Evolutionary conservation across 2,797 vertebrate genomes (phyloP), one percentile per base, ranked within the genome.

Genomic region (Periophthalmus magnuspinnatus): DNA sequence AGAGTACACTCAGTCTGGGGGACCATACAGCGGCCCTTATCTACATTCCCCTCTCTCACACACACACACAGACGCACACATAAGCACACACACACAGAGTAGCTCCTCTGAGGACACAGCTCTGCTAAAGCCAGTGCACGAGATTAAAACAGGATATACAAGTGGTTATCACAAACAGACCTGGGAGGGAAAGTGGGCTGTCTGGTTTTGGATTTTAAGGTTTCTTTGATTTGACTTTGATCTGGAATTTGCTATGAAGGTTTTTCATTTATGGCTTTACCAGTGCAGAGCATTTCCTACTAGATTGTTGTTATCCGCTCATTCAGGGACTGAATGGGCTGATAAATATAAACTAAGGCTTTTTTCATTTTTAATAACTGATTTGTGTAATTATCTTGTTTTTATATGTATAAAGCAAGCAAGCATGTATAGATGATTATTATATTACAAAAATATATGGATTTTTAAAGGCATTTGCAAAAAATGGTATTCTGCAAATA

Each of bases 51-150:
- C 28, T 28, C 28, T 28, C 28, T 28, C 28, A 28, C 28, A 28
- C 28, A 3, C 28, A 3, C 28, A 28, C 28, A 3, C 28, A 28
- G 28, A 3, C 28, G 3, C 28, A 28, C 28, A 28, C 28, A 28
- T 28, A 28, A 28, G 28, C 28, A 28, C 28, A 28, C 28, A 28
- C 76, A 78, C 64, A 22, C 54, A 58, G 59, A 76, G 83, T 81
- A 72, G 80, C 80, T 88, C 80, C 75, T 86, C 79, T 72, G 69
- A 82, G 74, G 76, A 84, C 67, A 54, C 72, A 64, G 73, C 79
- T 87, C 76, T 52, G 34, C 36, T 71, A 86, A 74, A 77, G 60
- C 75, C 80, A 61, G 76, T 76, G 68, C 57, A 48, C 74, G 61
- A 85, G 84, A 88, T 86, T 81, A 78, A 60, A 48, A 57, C 67